Evolutionary conservation across 1,140 invertebrate genomes (phyloP).

Genomic region (Caenorhabditis tropicalis): DNA sequence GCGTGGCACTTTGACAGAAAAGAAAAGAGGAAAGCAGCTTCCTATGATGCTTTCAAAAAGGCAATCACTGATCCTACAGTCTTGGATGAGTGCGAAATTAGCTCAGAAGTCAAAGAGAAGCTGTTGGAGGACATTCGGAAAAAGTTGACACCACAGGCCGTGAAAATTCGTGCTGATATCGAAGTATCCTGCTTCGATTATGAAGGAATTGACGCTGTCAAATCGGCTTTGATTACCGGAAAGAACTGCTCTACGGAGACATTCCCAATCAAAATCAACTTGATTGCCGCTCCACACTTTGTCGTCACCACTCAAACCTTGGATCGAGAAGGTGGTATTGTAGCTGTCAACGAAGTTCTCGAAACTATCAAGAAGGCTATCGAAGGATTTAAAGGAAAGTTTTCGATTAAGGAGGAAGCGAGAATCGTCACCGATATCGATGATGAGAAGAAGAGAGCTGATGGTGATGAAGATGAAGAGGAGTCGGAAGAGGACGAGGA

Average conservation of each 20-base stretch:
- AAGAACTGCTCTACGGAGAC: constrained; percentile 89
- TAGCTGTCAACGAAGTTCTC: constrained; percentile 86
- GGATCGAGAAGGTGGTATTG: constrained; percentile 88
- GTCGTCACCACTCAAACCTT: constrained; percentile 98
- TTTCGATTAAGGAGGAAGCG: constrained; percentile 89
- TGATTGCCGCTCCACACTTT: constrained; percentile 97
- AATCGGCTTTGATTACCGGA: constrained; percentile 87
- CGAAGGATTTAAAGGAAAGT: constrained; percentile 83
- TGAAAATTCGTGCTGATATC: constrained; percentile 84
- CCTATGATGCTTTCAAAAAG: constrained; percentile 98
- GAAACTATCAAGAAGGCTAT: constrained; percentile 87
- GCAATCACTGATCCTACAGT: constrained; percentile 92
- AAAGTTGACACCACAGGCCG: constrained; percentile 94
- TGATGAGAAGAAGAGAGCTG: constrained; percentile 32
- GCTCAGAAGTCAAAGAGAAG: constrained; percentile 89
- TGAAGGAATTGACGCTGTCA: constrained; percentile 98
- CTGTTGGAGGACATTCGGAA: constrained; percentile 92
- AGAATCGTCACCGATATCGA: constrained; percentile 31
- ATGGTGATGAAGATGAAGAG: background rate
- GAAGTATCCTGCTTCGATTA: constrained; percentile 95
- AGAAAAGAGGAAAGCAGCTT: constrained; percentile 90
- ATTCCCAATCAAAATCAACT: constrained; percentile 95
- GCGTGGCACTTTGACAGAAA: constrained; percentile 99
- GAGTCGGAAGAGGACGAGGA: constrained; percentile 32
- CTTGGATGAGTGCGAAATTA: constrained; percentile 92